phyloP scores from a whole-genome alignment of 2,113 vertebrate genomes.

The Leuciscus idus region DNA sequence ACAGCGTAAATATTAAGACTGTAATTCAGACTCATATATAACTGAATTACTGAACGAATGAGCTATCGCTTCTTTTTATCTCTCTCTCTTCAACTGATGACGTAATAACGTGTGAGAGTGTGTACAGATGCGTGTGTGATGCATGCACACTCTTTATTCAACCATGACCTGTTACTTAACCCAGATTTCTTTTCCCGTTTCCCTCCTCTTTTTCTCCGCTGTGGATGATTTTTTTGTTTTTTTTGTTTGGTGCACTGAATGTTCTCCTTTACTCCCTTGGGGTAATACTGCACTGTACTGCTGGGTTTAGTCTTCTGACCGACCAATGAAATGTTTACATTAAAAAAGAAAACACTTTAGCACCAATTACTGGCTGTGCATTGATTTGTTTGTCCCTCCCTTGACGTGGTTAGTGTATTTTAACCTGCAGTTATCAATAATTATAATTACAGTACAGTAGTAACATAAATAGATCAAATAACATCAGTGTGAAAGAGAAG shows the following conservation, averaged over 20 bases:
- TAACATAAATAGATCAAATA: neutral
- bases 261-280: constrained; percentile 31
- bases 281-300: constrained; percentile 39
- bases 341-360: constrained; percentile 49
- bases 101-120: constrained; percentile 27
- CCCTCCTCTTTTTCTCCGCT: constrained; percentile 5
- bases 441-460: neutral
- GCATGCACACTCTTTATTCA: constrained; percentile 34
- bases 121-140: constrained; percentile 38
- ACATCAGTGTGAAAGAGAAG: neutral
- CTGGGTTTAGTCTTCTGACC: constrained; percentile 47
- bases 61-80: constrained; percentile 29
- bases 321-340: constrained; percentile 56
- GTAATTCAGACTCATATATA: constrained; percentile 25
- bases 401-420: neutral
- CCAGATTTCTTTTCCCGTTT: constrained; percentile 28
- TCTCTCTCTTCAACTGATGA: constrained; percentile 31
- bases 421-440: neutral
- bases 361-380: constrained; percentile 15
- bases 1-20: constrained; percentile 3
- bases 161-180: constrained; percentile 38
- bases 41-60: constrained; percentile 24
- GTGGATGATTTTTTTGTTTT: constrained; percentile 29
- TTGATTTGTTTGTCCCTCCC: neutral
- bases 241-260: constrained; percentile 43